A percentile compares a stretch with the other conserved stretches of the same genome.
Evolutionary conservation across 1,140 invertebrate species (phyloP).

Genomic region (Anoplophora glabripennis): DNA sequence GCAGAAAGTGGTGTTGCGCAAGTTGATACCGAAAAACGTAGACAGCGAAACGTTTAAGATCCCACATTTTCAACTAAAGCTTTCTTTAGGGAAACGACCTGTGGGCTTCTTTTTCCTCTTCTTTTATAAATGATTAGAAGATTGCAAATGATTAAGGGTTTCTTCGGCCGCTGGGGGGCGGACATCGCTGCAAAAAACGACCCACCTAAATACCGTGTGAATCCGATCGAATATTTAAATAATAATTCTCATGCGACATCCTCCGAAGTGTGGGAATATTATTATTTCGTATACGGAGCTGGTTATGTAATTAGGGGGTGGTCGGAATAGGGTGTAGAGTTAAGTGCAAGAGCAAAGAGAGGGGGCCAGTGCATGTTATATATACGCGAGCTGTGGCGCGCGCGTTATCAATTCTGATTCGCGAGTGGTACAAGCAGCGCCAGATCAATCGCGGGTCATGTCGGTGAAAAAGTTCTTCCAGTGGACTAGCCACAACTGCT

Average conservation of each 20-base stretch:
- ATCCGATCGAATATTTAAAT: conserved; percentile 7
- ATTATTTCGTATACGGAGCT: conserved; percentile 31
- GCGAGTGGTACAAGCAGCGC: not conserved
- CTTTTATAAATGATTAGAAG: too few relatives aligned
- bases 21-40: too few relatives aligned
- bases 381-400: conserved; percentile 6
- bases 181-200: too few relatives aligned
- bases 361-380: conserved; percentile 20
- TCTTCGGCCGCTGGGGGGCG: too few relatives aligned
- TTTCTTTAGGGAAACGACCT: too few relatives aligned
- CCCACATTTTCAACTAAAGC: too few relatives aligned
- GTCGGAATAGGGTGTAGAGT: conserved; percentile 29
- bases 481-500: conserved; percentile 33
- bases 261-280: conserved; percentile 33
- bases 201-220: conserved; percentile 6
- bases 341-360: conserved; percentile 28
- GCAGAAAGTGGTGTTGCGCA: too few relatives aligned
- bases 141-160: too few relatives aligned
- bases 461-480: conserved; percentile 34
- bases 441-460: conserved; percentile 21
- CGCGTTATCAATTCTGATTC: conserved; percentile 16
- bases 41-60: too few relatives aligned
- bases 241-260: conserved; percentile 11
- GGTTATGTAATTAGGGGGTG: conserved; percentile 41
- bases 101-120: too few relatives aligned